Base-by-base conservation (phyloP, 1,140 invertebrate species). In the Arion vulgaris region DNA sequence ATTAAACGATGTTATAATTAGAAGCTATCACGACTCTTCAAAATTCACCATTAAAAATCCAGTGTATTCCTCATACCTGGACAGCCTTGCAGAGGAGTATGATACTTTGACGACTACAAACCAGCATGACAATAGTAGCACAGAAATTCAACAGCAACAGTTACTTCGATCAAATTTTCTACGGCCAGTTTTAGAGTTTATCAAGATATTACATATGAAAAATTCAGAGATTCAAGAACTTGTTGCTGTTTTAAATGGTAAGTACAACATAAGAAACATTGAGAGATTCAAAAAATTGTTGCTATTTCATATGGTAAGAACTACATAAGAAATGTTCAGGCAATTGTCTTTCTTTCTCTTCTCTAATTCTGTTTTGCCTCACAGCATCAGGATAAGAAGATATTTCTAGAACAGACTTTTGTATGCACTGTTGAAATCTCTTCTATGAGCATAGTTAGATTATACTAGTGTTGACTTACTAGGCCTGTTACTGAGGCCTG, bases 21-120 rank as follows among this genome's bases (percentile, higher is more conserved):
- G 74, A 76, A 13, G 28, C n/a, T 51, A 76, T 45, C 74, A 76
- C 28, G 23, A 2, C 1, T 36, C 32, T 28, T 28, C 41, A 15
- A 76, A 76, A 53, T 76, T 76, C 45, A 76, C 41, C n/a, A 53
- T 76, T 2, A 36, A 49, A 28, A 76, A 76, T 36, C 51, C 74
- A 7, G 1, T 53, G 4, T 76, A 53, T 53, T 26, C 74, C 1
- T 76, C 74, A 28, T 76, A 76, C 36, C 32, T 76, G 32, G 19
- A 53, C 9, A 49, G 49, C 32, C 74, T 76, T 9, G n/a, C 34
- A n/a, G 74, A 76, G 45, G 74, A 76, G 32, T 53, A 53, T 36
- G 34, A 76, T 11, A 74, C 32, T 13, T 19, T 72, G 39, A 13
- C 11, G 28, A 38, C 1, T 51, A 36, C n/a, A 9, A 9, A 2